These are phyloP conservation scores for Kryptolebias ocellatus DNA, from an alignment of 2,797 vertebrate genomes.

Conservation along the genomic window DNA sequence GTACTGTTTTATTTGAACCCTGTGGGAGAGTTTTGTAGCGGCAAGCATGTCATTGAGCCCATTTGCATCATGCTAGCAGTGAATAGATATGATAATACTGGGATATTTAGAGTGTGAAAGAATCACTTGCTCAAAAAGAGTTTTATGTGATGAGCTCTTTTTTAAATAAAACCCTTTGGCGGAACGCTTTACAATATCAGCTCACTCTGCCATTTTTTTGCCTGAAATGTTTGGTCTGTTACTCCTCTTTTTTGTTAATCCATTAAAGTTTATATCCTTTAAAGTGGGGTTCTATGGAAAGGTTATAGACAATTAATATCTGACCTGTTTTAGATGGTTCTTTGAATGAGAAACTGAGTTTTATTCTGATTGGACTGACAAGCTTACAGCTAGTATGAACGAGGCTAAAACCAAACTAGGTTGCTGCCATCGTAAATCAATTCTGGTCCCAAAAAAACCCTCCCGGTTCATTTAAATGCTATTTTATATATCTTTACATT, in stretches of 20 bases:
- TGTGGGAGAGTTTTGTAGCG: constrained; percentile 84
- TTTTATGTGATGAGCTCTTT: constrained; percentile 50
- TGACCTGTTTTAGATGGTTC: no score
- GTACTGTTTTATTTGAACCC: constrained; percentile 80
- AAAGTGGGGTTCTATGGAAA: no score
- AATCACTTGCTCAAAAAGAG: constrained; percentile 61
- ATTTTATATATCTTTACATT: no score
- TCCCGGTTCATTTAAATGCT: no score
- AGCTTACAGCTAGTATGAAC: no score
- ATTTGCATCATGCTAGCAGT: constrained; percentile 80
- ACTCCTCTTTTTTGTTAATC: constrained; percentile 53
- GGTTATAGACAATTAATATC: no score
- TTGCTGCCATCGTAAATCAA: no score
- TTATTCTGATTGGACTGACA: no score
- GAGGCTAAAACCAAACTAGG: no score
- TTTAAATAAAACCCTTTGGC: constrained; percentile 33
- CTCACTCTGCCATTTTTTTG: constrained; percentile 9
- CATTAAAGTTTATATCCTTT: constrained; percentile 38
- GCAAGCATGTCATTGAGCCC: constrained; percentile 73
- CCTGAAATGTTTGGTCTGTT: constrained; percentile 47
- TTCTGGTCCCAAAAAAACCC: no score
- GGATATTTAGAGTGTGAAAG: constrained; percentile 61
- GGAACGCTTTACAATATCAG: constrained; percentile 34
- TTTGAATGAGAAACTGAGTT: no score
- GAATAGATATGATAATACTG: constrained; percentile 80